Conservation (phyloP, 2,113 vertebrate genomes). For the Oryzias melastigma region DNA sequence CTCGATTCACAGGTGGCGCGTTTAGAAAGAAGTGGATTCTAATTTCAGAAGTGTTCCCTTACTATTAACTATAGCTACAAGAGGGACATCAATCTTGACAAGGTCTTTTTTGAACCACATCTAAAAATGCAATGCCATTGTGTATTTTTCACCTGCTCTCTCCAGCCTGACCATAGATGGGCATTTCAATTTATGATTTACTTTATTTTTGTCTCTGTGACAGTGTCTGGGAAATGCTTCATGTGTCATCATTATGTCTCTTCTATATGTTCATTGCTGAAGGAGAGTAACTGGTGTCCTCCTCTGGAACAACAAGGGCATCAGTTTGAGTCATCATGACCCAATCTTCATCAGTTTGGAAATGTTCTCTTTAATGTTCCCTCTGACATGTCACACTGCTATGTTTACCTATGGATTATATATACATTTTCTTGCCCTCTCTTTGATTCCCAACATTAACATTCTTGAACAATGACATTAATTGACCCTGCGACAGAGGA, state of each 20-base stretch:
- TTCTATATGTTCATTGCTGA: constrained; percentile 37
- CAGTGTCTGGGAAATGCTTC: constrained; percentile 33
- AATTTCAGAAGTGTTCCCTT: constrained; percentile 76
- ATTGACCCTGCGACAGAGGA: constrained; percentile 48
- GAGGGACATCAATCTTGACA: constrained; percentile 78
- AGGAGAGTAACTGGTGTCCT: constrained; percentile 18
- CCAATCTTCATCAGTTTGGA: constrained; percentile 18
- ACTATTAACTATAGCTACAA: constrained; percentile 75
- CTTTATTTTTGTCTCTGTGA: constrained; percentile 44
- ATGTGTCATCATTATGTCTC: constrained; percentile 31
- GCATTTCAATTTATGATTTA: constrained; percentile 49
- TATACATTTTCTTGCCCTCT: constrained; percentile 32
- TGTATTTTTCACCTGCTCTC: constrained; percentile 62
- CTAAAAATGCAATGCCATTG: constrained; percentile 65
- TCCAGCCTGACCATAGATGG: constrained; percentile 35
- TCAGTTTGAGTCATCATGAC: constrained; percentile 32
- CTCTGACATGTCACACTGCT: constrained; percentile 10
- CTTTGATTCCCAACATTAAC: constrained; percentile 40
- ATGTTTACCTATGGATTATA: constrained; percentile 44
- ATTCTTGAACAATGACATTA: constrained; percentile 29
- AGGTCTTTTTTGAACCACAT: constrained; percentile 73
- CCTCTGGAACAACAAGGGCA: constrained; percentile 15
- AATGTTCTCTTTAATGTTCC: constrained; percentile 22
- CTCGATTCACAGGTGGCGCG: constrained; percentile 71
- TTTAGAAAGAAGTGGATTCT: constrained; percentile 79